Evolutionary conservation across 2,797 vertebrate species (phyloP).

Genomic region (Poeciliopsis presidionis): DNA sequence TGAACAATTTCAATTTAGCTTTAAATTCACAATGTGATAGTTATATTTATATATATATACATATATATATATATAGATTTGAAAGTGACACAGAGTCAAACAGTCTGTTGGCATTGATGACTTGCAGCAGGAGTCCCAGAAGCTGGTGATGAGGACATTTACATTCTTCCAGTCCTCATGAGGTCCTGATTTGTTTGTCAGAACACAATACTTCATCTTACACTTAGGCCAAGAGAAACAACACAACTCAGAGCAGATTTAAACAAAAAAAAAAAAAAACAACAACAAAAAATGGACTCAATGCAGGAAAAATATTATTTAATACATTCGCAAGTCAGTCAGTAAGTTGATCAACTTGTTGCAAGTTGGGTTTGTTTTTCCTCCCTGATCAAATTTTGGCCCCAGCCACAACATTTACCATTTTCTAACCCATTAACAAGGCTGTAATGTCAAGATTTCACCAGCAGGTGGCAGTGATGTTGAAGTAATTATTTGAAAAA

Average conservation of each 20-base stretch:
- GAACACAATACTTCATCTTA: slow-evolving; percentile 33
- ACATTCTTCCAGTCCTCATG: slow-evolving; percentile 65
- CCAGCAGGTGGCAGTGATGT: neutral
- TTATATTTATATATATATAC: slow-evolving; percentile 4
- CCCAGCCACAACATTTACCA: neutral
- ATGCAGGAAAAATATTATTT: slow-evolving; percentile 23
- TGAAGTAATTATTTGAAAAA: neutral
- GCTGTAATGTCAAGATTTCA: no score
- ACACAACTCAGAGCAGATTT: slow-evolving; percentile 42
- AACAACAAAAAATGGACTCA: slow-evolving; percentile 27
- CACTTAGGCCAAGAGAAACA: slow-evolving; percentile 50
- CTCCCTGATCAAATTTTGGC: neutral
- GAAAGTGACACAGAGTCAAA: slow-evolving; percentile 53
- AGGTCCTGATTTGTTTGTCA: slow-evolving; percentile 48
- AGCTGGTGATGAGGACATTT: slow-evolving; percentile 59
- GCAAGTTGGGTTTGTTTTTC: slow-evolving; percentile 23
- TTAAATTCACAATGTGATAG: slow-evolving; percentile 59
- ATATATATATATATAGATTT: neutral
- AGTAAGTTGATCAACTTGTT: slow-evolving; percentile 46
- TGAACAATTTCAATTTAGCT: slow-evolving; percentile 60
- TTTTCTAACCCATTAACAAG: neutral
- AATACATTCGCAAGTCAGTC: slow-evolving; percentile 70
- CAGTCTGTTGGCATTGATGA: slow-evolving; percentile 60
- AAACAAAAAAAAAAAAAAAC: neutral
- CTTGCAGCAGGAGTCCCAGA: slow-evolving; percentile 66